Evolutionary conservation across 2,888 invertebrate species (phyloP), one percentile per base, ranked within the genome.

Genomic region (Leucophenga maculata): DNA sequence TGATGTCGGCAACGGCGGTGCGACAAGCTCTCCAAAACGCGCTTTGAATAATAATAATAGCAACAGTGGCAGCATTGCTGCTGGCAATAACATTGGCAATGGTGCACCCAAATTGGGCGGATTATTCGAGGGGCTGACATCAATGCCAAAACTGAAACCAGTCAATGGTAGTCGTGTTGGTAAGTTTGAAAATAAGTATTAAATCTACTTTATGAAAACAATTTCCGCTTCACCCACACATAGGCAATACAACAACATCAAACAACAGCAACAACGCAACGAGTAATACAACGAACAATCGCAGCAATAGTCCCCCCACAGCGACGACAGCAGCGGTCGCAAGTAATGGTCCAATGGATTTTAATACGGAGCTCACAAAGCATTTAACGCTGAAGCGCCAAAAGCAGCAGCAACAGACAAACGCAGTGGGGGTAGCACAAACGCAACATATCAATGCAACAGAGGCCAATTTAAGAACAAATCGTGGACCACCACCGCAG

Each of bases 401-500:
- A 70, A 88, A 87, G 69, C 86, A 85, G 76, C 77, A 78, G 62
- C 54, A 55, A 11, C 18, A 18, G 77, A 78, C 69, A 83, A 39
- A 83, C 71, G 83, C 83, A 67, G 83, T 83, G 26, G 85, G 84
- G 75, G 82, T 84, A 46, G n/a, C 22, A 48, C 46, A 20, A 59
- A 26, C 32, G 73, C 83, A 79, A 69, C 85, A 86, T 76, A 82
- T 85, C 75, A 87, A 86, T 77, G 88, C 87, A 72, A 88, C 88
- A 44, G 88, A 88, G 79, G 87, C 88, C 46, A 87, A 88, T 83
- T 80, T 88, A 74, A 86, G 85, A 81, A 88, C 88, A 75, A 88
- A 88, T 74, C 91, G 95, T 79, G 95, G 94, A 57, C 95, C 95
- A 39, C 96, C 96, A 39, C 96, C 96, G 13, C 93, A 93, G 77